Base-by-base conservation (phyloP, 1,140 invertebrate species). In the Nasonia giraulti region DNA sequence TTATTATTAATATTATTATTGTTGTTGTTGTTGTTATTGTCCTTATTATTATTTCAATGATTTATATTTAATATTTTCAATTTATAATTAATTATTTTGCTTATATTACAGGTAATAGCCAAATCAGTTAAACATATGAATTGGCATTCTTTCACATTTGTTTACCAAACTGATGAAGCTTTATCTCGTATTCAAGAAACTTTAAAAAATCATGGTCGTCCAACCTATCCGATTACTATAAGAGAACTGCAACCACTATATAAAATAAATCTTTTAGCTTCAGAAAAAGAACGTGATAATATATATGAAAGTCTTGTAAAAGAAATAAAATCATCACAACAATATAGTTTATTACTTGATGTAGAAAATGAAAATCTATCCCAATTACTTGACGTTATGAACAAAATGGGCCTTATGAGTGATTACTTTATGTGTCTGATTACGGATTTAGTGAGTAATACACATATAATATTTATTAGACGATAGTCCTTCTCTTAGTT, bases 361-460 rank as follows among this genome's bases (percentile, higher is more conserved):
- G 74, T 86, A 47, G 82, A 86, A 31, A 55, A 37, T 44, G 85
- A 83, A 14, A 86, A 86, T 80, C 14, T 86, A 55, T 23, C 33
- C 7, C 83, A 80, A 68, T 47, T 86, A n/a, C 27, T 86, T 2
- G 40, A 82, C 3, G 80, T 66, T 6, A 83, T 86, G 71, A 83
- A 73, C 10, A 77, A 83, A 50, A 86, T 86, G 78, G 62, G 23
- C 2, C 33, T 83, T 11, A 83, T 83, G 77, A 78, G 23, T 47
- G 85, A 86, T 77, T 86, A 86, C 62, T 83, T 86, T 50, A 83
- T 83, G 77, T 83, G 85, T 47, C 40, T 86, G 1, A 69, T 86
- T 0, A 40, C n/a, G 4, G 77, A 83, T 79, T 73, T 86, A 31
- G 83, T 84, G 79, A 17, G 68, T 84, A 78, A 11, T 78, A 27